These are phyloP conservation scores for Aramus guarauna DNA, from an alignment of 2,113 vertebrate genomes.

Conservation along the genomic window DNA sequence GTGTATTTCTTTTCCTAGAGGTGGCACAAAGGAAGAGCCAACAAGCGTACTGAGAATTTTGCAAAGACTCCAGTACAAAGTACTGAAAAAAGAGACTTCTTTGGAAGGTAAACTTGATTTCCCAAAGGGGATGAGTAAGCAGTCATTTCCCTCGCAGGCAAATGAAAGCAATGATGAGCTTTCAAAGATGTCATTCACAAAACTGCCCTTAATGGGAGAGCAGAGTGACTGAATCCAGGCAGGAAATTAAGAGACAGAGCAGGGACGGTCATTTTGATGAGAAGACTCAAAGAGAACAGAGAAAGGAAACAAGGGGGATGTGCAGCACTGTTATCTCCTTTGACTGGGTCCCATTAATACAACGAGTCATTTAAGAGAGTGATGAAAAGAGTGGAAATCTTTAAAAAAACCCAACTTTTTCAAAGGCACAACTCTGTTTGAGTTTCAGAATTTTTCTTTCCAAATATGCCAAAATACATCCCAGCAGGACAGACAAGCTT, in stretches of 20 bases:
- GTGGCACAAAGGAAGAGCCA: slow-evolving; percentile 6
- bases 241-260: slow-evolving; percentile 16
- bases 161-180: slow-evolving; percentile 29
- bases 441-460: slow-evolving; percentile 3
- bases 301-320: background rate
- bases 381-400: slow-evolving; percentile 3
- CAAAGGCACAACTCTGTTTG: background rate
- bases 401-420: background rate
- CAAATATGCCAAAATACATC: slow-evolving; percentile 21
- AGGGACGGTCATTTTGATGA: slow-evolving; percentile 3
- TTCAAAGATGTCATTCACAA: slow-evolving; percentile 53
- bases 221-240: slow-evolving; percentile 24
- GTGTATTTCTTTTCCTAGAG: background rate
- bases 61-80: background rate
- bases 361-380: background rate
- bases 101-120: slow-evolving; percentile 42
- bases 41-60: background rate
- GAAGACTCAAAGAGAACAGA: slow-evolving; percentile 15
- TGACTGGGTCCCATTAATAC: background rate
- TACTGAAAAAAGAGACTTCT: background rate
- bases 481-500: slow-evolving; percentile 34
- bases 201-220: slow-evolving; percentile 33
- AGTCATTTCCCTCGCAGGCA: background rate
- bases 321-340: background rate
- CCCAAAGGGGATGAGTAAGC: slow-evolving; percentile 45